These are phyloP conservation scores for Lasaia peninsularis DNA, from an alignment of 1,140 invertebrate species.

Conservation along the genomic window DNA sequence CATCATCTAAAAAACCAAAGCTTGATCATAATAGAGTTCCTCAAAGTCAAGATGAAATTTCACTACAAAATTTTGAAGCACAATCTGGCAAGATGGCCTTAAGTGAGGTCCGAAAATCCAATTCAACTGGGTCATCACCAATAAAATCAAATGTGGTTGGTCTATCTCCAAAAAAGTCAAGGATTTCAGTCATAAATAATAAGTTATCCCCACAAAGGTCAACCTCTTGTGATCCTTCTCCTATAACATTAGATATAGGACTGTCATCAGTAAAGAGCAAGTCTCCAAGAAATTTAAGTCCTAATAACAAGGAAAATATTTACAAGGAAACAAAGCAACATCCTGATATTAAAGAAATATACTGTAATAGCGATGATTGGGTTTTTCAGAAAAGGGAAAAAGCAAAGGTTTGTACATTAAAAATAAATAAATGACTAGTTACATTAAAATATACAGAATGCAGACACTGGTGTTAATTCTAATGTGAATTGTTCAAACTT, in stretches of 20 bases:
- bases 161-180: background rate
- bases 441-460: too few relatives aligned
- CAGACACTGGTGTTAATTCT: too few relatives aligned
- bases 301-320: slow-evolving; percentile 28
- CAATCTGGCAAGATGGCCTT: background rate
- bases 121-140: background rate
- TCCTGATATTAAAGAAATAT: slow-evolving; percentile 46
- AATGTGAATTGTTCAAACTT: too few relatives aligned
- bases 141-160: background rate
- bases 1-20: slow-evolving; percentile 50
- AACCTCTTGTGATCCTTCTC: background rate
- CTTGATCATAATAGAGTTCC: background rate
- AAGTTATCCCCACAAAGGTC: slow-evolving; percentile 24
- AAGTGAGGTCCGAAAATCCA: background rate
- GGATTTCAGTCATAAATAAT: slow-evolving; percentile 16
- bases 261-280: background rate
- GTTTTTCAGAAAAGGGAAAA: slow-evolving; percentile 70
- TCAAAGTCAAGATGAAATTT: background rate
- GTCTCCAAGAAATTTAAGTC: slow-evolving; percentile 15
- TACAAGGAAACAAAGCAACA: slow-evolving; percentile 42
- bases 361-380: slow-evolving; percentile 61
- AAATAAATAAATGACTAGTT: too few relatives aligned
- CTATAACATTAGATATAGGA: background rate
- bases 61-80: background rate
- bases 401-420: slow-evolving; percentile 59